Evolutionary conservation across 2,797 vertebrate species (phyloP).

Genomic region (Malurus splendens): DNA sequence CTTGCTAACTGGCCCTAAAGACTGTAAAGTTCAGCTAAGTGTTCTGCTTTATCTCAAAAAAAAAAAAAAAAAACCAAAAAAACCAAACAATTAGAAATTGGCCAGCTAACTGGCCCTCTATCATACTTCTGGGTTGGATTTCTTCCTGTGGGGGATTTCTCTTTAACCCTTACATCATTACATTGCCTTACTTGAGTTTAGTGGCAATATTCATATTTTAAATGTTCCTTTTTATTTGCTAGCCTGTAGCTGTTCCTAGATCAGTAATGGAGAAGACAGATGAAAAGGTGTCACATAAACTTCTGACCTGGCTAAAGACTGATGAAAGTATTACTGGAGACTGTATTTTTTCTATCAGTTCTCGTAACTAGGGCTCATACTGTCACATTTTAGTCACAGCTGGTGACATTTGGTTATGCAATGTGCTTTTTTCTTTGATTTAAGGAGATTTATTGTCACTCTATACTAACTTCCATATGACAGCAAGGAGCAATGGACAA

Average conservation of each 20-base stretch:
- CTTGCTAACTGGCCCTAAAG: slow-evolving; percentile 39
- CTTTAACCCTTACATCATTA: background rate
- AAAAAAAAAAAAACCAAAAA: background rate
- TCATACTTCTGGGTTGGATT: background rate
- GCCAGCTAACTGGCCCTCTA: background rate
- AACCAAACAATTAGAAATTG: background rate
- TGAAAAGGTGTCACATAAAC: background rate
- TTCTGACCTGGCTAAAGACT: background rate
- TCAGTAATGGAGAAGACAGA: background rate
- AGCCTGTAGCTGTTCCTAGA: background rate
- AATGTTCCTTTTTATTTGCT: slow-evolving; percentile 20
- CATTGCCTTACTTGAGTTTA: background rate
- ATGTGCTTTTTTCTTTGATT: background rate
- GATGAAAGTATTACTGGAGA: background rate
- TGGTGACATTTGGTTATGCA: background rate
- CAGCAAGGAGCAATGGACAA: background rate
- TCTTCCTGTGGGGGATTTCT: slow-evolving; percentile 5
- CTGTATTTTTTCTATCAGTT: background rate
- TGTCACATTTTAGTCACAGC: background rate
- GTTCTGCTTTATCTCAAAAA: background rate
- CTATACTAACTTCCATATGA: background rate
- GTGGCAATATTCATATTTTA: background rate
- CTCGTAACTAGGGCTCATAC: background rate
- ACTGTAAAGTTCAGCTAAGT: slow-evolving; percentile 18
- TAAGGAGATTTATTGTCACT: background rate